Evolutionary conservation across 2,797 vertebrate genomes (phyloP), one percentile per base, ranked within the genome.

Genomic region (Limnodromus scolopaceus): DNA sequence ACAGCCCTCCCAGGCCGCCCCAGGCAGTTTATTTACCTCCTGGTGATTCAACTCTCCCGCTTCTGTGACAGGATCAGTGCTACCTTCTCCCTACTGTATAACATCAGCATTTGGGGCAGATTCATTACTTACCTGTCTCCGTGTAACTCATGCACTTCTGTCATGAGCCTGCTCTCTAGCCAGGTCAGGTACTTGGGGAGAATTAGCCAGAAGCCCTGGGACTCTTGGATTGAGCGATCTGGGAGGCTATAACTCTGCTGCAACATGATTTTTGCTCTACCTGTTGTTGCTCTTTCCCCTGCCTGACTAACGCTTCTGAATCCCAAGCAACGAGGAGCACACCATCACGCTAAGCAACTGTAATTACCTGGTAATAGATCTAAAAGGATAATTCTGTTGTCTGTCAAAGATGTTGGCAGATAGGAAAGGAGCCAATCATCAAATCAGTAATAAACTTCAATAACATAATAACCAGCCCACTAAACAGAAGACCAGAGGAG

Each of bases 1-100:
- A 17, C 23, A 92, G 53, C 45, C 34, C 54, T 70, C 60, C 51
- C 48, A 76, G 30, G 63, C n/a, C 41, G 46, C 13, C 0, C 41
- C 66, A 85, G 70, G 53, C 28, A 24, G 43, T 84, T 92, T 78
- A 48, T 91, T 77, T 71, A 39, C 84, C 57, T 72, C 30, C 27
- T 55, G 49, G 38, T 58, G 24, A 75, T 79, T 84, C 9, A 76
- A 30, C 39, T 82, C 54, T 77, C 34, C 63, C 48, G 48, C 10
- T 20, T 36, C 15, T 4, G 1, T 20, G 20, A 63, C 27, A 45
- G 51, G 30, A 75, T 65, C 41, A 10, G 32, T 72, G 46, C 17
- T 17, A 57, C 38, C 65, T 72, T 78, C 46, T 75, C 45, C 38
- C 12, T 4, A 2, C 9, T 30, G 16, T 7, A 36, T 3, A 16